phyloP scores from a whole-genome alignment of 1,140 invertebrate genomes.

The Drosophila sp. region DNA sequence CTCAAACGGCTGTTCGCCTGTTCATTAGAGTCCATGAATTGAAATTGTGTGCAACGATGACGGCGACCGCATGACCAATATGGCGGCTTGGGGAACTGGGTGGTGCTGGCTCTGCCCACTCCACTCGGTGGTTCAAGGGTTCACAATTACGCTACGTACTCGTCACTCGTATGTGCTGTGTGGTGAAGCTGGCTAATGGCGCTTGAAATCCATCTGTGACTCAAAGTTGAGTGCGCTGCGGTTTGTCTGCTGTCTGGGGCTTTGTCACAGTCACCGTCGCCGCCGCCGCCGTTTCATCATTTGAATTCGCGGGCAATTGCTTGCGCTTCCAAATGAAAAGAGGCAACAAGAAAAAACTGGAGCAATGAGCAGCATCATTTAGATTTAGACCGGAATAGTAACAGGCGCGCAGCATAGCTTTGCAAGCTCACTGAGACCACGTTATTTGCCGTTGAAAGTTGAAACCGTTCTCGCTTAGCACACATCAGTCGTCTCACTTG shows the following conservation, averaged over 20 bases:
- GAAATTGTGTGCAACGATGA: conserved; percentile 74
- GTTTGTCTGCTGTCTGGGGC: conserved; percentile 31
- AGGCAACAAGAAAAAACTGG: conserved; percentile 64
- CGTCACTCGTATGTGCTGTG: neutral
- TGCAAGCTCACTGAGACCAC: conserved; percentile 16
- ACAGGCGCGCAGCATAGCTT: conserved; percentile 59
- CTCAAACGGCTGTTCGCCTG: conserved; percentile 60
- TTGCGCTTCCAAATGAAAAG: conserved; percentile 49
- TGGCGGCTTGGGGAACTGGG: conserved; percentile 34
- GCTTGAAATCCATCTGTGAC: conserved; percentile 55
- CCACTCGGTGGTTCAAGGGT: conserved; percentile 33
- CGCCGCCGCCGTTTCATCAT: conserved; percentile 17
- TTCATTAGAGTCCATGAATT: conserved; percentile 84
- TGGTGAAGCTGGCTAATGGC: conserved; percentile 31
- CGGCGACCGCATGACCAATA: conserved; percentile 57
- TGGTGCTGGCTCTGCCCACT: conserved; percentile 13
- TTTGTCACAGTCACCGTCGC: no score
- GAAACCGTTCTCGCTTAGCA: conserved; percentile 18
- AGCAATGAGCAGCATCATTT: conserved; percentile 84
- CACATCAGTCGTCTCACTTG: conserved; percentile 28
- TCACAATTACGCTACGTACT: conserved; percentile 29
- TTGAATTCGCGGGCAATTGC: conserved; percentile 38
- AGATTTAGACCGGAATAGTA: conserved; percentile 84
- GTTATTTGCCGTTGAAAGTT: conserved; percentile 46
- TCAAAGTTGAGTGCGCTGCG: conserved; percentile 51